Evolutionary conservation across 1,140 invertebrate genomes (phyloP), one percentile per base, ranked within the genome.

Genomic region (Brachionus paranguensis): DNA sequence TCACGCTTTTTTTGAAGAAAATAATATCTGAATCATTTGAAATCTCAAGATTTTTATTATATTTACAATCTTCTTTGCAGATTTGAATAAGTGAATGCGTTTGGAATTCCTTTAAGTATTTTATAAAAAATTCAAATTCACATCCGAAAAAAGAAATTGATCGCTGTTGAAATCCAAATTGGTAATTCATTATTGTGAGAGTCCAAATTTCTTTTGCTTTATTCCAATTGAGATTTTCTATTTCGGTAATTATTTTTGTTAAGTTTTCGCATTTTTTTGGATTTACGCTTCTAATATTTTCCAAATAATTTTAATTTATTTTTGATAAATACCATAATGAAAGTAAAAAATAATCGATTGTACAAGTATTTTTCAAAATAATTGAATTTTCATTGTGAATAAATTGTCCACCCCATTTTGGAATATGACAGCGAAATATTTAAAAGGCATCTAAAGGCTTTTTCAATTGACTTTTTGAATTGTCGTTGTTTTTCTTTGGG

Each of bases 381-480:
- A 72, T 72, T 72, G 29, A 41, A 41, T 47, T 41, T 41, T 72
- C 37, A 72, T 72, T 72, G 5, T 41, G 33, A 41, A 41, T 41
- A 72, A 72, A n/a, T 41, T 41, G 29, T 43, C 11, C 68, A 72
- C 68, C 68, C 68, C 33, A 72, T 41, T 72, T 20, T 20, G 68
- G 68, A 72, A 72, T 20, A 72, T 72, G 68, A 41, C 17, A 17
- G 17, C 41, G 33, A 72, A 72, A 72, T 72, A 72, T 43, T 72
- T 47, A 72, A 72, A 43, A 72, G 45, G 17, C n/a, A 72, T 72
- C 41, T 17, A 72, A 41, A 41, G 33, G 33, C 29, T 72, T 72
- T 72, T 72, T 43, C 68, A 41, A 68, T 68, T 68, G 65, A 68
- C 64, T 68, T 68, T 68, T 68, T 68, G 65, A 68, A 68, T 68